Evolutionary conservation across 1,140 invertebrate species (phyloP), one percentile per base, ranked within the genome.

Genomic region (Neodiprion pinetum): DNA sequence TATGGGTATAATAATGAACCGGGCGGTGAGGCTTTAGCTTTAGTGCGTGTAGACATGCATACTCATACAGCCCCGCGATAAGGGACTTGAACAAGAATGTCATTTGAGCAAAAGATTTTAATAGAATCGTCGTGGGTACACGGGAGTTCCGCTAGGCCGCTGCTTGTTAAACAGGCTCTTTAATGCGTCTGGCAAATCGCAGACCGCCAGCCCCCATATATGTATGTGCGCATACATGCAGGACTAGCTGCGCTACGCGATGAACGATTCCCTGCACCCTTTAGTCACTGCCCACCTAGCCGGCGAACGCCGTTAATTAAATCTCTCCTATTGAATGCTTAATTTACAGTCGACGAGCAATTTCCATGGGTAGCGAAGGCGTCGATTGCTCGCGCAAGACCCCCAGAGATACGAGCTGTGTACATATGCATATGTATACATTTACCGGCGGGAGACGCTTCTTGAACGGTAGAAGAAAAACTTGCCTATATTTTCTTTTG

Each of bases 161-260:
- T 17, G 53, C 53, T 17, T 61, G 53, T 17, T 61, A 61, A 61
- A 61, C 53, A 61, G 53, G 11, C 53, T 61, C 53, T 61, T 61
- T 61, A 61, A 61, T 61, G 53, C 53, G 53, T 61, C 53, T 61
- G 53, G 53, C n/a, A 61, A 61, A 61, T 61, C 53, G 53, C 53
- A 61, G 9, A 40, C 28, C 28, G 2, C 28, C 28, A 5, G 28
- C 0, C 28, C 28, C 28, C 28, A 40, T 40, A 40, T 40, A 40
- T 40, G 5, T 40, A 40, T 5, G 28, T 40, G 28, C 5, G 28
- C 28, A 40, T 40, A 40, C 28, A 5, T 40, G 28, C 1, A 40
- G 28, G 28, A 40, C 28, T 40, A 40, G 28, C 28, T 5, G 1
- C 5, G 28, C 28, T 40, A 40, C 28, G 28, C 28, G 2, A 40